These are phyloP conservation scores for Haliaeetus leucogaster DNA, from an alignment of 2,113 vertebrate genomes.

Conservation along the genomic window DNA sequence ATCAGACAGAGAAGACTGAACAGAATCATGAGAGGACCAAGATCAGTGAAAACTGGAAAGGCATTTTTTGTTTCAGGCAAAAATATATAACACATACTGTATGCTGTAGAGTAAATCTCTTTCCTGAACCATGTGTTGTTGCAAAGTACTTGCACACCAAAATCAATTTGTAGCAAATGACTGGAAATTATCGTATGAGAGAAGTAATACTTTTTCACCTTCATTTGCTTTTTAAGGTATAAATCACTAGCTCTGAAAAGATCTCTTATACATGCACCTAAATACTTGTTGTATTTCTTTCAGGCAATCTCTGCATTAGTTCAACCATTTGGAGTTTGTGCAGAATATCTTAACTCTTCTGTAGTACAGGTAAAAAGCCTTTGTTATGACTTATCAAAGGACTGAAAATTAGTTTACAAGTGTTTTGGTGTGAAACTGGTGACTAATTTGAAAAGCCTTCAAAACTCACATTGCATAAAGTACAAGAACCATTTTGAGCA, in stretches of 20 bases:
- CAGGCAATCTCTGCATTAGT: conserved; percentile 94
- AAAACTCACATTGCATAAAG: not conserved
- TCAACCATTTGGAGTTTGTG: conserved; percentile 93
- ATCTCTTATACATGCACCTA: not conserved
- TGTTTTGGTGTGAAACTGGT: not conserved
- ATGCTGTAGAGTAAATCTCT: not conserved
- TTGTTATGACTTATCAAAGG: not conserved
- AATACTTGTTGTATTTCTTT: conserved; percentile 12
- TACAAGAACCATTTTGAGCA: not conserved
- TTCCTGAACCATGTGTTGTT: not conserved
- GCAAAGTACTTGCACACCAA: not conserved
- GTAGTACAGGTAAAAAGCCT: conserved; percentile 88
- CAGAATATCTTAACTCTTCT: conserved; percentile 93
- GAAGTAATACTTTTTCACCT: not conserved
- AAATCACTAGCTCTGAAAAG: not conserved
- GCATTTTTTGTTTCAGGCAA: not conserved
- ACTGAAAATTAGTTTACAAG: not conserved
- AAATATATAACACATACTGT: not conserved
- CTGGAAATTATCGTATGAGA: not conserved
- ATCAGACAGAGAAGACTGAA: not conserved
- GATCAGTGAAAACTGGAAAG: not conserved
- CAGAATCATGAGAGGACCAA: not conserved
- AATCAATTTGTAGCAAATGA: not conserved
- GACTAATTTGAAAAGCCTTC: not conserved
- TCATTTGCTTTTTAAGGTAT: not conserved